Conservation (phyloP, 2,888 invertebrate genomes). For the Cosmia trapezina region DNA sequence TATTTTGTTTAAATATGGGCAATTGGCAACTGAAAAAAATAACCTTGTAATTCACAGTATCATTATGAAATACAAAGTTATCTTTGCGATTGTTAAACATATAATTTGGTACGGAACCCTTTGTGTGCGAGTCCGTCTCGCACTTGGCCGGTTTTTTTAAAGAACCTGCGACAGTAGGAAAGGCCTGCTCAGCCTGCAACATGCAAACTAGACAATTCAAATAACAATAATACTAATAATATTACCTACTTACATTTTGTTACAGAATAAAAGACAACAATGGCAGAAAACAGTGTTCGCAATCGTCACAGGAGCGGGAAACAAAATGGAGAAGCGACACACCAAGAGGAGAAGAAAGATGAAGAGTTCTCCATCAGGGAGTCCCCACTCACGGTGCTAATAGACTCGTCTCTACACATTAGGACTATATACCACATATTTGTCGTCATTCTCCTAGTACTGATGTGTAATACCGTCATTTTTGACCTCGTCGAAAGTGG, state of each 20-base stretch:
- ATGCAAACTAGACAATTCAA: no score
- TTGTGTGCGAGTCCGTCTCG: no score
- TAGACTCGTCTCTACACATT: slow-evolving; percentile 94
- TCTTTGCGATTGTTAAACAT: no score
- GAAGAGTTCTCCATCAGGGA: slow-evolving; percentile 92
- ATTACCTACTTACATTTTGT: slow-evolving; percentile 19
- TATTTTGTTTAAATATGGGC: no score
- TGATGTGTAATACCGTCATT: slow-evolving; percentile 93
- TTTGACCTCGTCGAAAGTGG: slow-evolving; percentile 94
- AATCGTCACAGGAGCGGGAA: slow-evolving; percentile 47
- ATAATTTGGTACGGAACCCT: no score
- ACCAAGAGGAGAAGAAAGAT: slow-evolving; percentile 65
- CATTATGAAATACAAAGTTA: no score
- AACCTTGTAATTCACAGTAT: no score
- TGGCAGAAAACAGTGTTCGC: slow-evolving; percentile 56
- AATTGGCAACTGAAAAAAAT: no score
- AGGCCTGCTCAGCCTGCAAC: no score
- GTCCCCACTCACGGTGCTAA: slow-evolving; percentile 95
- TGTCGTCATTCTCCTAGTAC: slow-evolving; percentile 93
- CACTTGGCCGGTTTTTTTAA: no score
- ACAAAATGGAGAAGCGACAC: slow-evolving; percentile 68
- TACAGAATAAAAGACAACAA: slow-evolving; percentile 51
- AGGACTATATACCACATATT: slow-evolving; percentile 96
- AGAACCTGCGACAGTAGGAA: no score
- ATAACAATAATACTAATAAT: no score